phyloP scores from a whole-genome alignment of 1,140 invertebrate species.

The Xylocopa sonorina region DNA sequence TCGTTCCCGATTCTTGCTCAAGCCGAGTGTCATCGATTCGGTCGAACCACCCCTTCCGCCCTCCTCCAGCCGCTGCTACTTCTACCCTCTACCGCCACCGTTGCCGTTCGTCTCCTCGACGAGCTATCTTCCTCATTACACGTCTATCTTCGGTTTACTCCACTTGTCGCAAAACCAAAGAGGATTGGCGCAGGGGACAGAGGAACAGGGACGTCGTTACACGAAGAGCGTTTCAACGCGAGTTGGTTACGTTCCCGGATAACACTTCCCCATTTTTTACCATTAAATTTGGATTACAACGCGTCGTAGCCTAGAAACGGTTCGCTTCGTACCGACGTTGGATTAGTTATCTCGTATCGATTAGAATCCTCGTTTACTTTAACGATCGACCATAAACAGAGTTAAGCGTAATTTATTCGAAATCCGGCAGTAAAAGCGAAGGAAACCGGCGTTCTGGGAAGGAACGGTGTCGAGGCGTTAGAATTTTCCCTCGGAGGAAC shows the following conservation, averaged over 20 bases:
- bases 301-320: too few relatives aligned
- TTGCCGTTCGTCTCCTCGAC: conserved; percentile 44
- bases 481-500: not conserved
- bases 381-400: too few relatives aligned
- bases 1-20: conserved; percentile 48
- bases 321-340: not conserved
- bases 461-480: not conserved
- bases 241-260: not conserved
- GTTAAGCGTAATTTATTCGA: not conserved
- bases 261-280: too few relatives aligned
- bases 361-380: not conserved
- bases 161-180: conserved; percentile 44
- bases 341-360: not conserved
- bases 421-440: not conserved
- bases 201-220: not conserved
- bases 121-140: conserved; percentile 64
- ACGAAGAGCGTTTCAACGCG: not conserved
- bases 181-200: not conserved
- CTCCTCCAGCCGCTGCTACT: conserved; percentile 25
- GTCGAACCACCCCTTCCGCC: conserved; percentile 27
- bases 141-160: conserved; percentile 31
- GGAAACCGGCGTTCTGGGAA: too few relatives aligned
- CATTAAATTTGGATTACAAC: too few relatives aligned
- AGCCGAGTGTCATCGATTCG: conserved; percentile 58
- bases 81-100: conserved; percentile 27